phyloP scores from a whole-genome alignment of 1,140 invertebrate genomes.

The Druon quercuslanigerum region DNA sequence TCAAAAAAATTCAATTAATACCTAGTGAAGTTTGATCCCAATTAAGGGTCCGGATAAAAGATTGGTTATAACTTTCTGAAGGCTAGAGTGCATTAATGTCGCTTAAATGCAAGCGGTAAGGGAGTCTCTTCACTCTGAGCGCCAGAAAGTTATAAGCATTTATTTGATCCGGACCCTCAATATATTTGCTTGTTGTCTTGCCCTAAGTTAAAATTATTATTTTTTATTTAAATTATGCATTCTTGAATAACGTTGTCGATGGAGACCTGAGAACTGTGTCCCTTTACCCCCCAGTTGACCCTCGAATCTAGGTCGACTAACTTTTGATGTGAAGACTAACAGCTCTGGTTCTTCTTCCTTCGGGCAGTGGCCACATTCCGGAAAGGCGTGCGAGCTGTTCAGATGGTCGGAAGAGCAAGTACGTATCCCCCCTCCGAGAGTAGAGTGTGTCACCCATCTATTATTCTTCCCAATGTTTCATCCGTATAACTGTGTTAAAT shows the following conservation, averaged over 20 bases:
- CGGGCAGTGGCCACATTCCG: constrained; percentile 98
- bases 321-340: constrained; percentile 74
- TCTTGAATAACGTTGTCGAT: constrained; percentile 42
- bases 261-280: constrained; percentile 45
- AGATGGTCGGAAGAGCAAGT: constrained; percentile 98
- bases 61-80: no score
- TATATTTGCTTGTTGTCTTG: no score
- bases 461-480: constrained; percentile 52
- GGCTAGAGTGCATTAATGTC: no score
- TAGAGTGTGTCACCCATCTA: constrained; percentile 70
- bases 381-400: constrained; percentile 99
- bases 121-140: no score
- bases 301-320: constrained; percentile 67
- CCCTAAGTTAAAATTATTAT: neutral
- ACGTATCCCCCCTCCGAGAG: constrained; percentile 81
- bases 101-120: no score
- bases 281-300: constrained; percentile 52
- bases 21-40: no score
- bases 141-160: no score
- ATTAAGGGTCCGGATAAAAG: no score
- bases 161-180: no score
- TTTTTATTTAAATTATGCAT: constrained; percentile 7
- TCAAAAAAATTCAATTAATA: no score
- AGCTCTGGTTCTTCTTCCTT: constrained; percentile 74
- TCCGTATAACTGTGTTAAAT: constrained; percentile 45